Base-by-base conservation (phyloP, 2,888 invertebrate genomes). In the Mythimna pallens region DNA sequence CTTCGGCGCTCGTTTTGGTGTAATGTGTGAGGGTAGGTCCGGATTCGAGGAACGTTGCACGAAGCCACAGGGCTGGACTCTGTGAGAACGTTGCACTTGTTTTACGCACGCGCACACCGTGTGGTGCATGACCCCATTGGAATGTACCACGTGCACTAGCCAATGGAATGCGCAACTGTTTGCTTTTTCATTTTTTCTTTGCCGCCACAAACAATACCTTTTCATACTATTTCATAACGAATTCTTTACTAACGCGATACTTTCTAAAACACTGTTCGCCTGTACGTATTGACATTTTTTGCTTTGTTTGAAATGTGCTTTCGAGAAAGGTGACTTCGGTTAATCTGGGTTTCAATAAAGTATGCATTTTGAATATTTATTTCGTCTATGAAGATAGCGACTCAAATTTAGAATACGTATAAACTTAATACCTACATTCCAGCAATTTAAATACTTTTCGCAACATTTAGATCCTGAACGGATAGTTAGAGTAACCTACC, bases 141-240 rank as follows among this genome's bases (percentile, higher is more conserved):
- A 95, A 96, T 96, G 95, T 92, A 91, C 95, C 96, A 96, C 96
- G 96, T 95, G 95, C 94, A 93, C 94, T 94, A 93, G 94, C 93
- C 93, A 84, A 90, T 92, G 96, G 96, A 95, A 95, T 96, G 96
- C 94, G 95, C 95, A 94, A 96, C 95, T 95, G 95, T 96, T 96
- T 96, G 93, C 94, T 94, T 94, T 94, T 94, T 93, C 82, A 91
- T 94, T 94, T 94, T 93, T 93, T 89, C 90, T 90, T 89, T 87
- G 89, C 90, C 91, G 91, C 92, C 92, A 93, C 94, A 95, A 95
- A 95, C 94, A 95, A 95, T 95, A 92, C 92, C 92, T 93, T 94
- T 94, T 93, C 94, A 92, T 93, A 92, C 92, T 91, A 93, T 94
- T 95, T 94, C 94, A 94, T 94, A 94, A 94, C 93, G 92, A 93